Evolutionary conservation across 2,113 vertebrate genomes (phyloP), one percentile per base, ranked within the genome.

Genomic region (Labrus mixtus): DNA sequence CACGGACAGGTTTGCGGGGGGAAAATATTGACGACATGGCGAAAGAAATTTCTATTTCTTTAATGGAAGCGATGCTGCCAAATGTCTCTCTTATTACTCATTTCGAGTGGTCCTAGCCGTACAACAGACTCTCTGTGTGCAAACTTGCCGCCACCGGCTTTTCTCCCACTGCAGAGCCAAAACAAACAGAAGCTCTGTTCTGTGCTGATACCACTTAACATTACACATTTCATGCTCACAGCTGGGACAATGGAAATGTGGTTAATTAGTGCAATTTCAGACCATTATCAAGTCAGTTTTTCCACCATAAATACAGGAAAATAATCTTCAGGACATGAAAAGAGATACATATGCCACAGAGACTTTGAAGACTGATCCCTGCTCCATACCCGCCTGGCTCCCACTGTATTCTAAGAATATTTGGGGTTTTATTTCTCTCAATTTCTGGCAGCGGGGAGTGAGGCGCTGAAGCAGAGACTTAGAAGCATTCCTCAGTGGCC

Each of bases 21-120:
- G 0, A 0, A 2, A 45, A 53, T 72, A 75, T 73, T n/a, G 68
- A 83, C 33, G 72, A 74, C 33, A 1, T 20, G 6, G 66, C 13
- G 54, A 46, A 77, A 68, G 73, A 74, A 80, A 77, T 85, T 81
- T 79, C 10, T 37, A 67, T 82, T 84, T 85, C 73, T 84, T 78
- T 73, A 76, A 80, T 82, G 61, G 79, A 79, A 78, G 17, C 7
- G 7, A 50, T 48, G 4, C 60, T 54, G 81, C 23, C 72, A 83
- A 69, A 82, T 63, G 60, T 67, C 45, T 43, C 65, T 45, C 57
- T 67, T 76, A 81, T 76, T 81, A 74, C 74, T 85, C 74, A 69
- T 63, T 80, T 61, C 0, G 19, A 82, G 72, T 10, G 51, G 54
- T 59, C 46, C 48, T 46, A 3, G 20, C 46, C 15, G 0, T 19